Evolutionary conservation across 2,888 invertebrate species (phyloP), one percentile per base, ranked within the genome.

Genomic region (Cacoxenus indagator): DNA sequence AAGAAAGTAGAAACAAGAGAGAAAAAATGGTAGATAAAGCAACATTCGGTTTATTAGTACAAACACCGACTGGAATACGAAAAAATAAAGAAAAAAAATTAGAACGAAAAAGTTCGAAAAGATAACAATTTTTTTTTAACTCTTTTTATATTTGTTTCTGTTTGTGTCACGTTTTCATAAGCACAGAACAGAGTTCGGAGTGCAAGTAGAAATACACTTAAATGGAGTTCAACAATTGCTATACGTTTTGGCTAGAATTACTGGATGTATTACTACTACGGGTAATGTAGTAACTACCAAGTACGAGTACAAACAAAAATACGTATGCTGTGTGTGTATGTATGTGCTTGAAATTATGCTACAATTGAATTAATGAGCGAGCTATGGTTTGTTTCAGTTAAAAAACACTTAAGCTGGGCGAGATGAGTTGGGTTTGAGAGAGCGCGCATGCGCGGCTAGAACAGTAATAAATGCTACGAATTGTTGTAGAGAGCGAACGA

Each of bases 401-500:
- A 61, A 26, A 46, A 29, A 48, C 51, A 69, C 67, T 64, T 17
- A 22, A 51, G 66, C 4, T 17, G 19, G 22, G 14, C 2, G 1
- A 27, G 29, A 24, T 55, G 29, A 27, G 17, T 22, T 11, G 11
- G 1, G 29, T 55, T 55, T 5, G 26, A 27, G 46, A 17, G 22
- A 64, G 64, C 74, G 84, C 84, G 74, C 75, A 73, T 74, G 78
- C 84, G 77, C 74, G 76, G 85, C 87, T 87, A 87, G 87, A 87
- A 87, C 87, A 77, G 78, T 87, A 87, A 87, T 87, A 87, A 87
- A 82, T 78, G 82, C 81, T 70, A 71, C 72, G 72, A 75, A 75
- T 77, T 76, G 77, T 65, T 70, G 54, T 29, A 51, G 54, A 55
- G 69, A 67, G 22, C 17, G 54, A 59, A 14, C 22, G 11, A 22